Evolutionary conservation across 2,888 invertebrate genomes (phyloP).

Genomic region (Mythimna vitellina): DNA sequence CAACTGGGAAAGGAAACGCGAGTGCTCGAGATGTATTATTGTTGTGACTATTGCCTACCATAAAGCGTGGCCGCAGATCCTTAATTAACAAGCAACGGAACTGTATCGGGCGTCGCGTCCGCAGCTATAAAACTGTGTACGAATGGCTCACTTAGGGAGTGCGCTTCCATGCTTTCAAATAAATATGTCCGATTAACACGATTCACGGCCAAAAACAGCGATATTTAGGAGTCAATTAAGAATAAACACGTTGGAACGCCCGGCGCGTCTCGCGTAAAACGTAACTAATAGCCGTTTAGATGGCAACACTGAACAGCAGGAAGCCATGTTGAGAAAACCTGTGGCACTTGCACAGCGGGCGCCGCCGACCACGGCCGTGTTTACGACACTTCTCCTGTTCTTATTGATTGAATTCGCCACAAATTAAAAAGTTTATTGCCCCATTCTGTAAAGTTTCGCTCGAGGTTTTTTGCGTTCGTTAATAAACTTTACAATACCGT

Average conservation of each 20-base stretch:
- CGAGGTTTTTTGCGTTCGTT: conserved; percentile 52
- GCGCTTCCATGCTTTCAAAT: conserved; percentile 77
- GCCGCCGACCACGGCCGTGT: conserved; percentile 72
- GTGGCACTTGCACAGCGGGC: conserved; percentile 77
- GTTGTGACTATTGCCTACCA: conserved; percentile 82
- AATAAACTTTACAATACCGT: conserved; percentile 53
- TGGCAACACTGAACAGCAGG: conserved; percentile 85
- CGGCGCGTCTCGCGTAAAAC: conserved; percentile 83
- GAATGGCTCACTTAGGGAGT: conserved; percentile 75
- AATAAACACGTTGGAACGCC: conserved; percentile 83
- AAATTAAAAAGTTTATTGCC: conserved; percentile 80
- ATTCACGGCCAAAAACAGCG: conserved; percentile 85
- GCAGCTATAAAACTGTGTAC: conserved; percentile 66
- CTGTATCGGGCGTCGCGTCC: conserved; percentile 70
- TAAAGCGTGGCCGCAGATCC: conserved; percentile 78
- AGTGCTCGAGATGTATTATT: conserved; percentile 80
- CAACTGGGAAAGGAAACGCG: conserved; percentile 80
- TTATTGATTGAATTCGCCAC: conserved; percentile 81
- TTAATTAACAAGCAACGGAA: conserved; percentile 85
- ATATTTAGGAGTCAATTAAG: conserved; percentile 88
- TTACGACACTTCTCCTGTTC: conserved; percentile 81
- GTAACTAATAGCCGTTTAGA: conserved; percentile 85
- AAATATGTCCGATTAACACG: conserved; percentile 85
- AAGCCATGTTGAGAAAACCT: conserved; percentile 79
- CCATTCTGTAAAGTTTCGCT: conserved; percentile 64